A percentile compares a stretch with the other conserved stretches of the same genome.
phyloP scores from a whole-genome alignment of 2,113 vertebrate genomes.

The Synodontis membranacea region DNA sequence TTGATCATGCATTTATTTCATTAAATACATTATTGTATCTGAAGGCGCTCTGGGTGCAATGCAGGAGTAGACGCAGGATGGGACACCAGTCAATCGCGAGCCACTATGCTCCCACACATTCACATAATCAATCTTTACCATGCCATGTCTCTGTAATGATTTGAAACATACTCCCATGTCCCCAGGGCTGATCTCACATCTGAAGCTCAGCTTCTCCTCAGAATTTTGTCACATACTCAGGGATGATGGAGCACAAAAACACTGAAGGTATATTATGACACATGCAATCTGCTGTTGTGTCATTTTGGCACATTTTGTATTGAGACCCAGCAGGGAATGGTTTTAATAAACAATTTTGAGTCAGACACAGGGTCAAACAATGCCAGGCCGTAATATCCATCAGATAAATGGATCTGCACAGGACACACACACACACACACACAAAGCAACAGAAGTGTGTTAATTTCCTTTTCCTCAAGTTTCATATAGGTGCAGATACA shows the following conservation, averaged over 20 bases:
- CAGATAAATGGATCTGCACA: background rate
- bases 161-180: background rate
- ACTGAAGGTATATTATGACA: background rate
- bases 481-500: background rate
- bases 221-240: background rate
- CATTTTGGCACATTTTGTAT: background rate
- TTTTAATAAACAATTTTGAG: conserved; percentile 40
- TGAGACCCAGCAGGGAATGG: conserved; percentile 11
- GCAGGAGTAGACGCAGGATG: background rate
- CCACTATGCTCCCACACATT: background rate
- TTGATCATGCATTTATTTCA: background rate
- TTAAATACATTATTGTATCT: background rate
- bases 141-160: background rate
- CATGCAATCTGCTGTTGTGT: background rate
- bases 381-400: background rate
- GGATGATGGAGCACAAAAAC: background rate
- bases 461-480: background rate
- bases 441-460: background rate
- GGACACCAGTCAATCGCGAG: background rate
- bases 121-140: background rate
- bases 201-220: background rate
- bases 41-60: background rate
- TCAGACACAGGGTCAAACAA: conserved; percentile 7
- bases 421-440: background rate
- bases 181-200: background rate